Evolutionary conservation across 1,140 invertebrate species (phyloP).

Genomic region (Drosophila willistoni): DNA sequence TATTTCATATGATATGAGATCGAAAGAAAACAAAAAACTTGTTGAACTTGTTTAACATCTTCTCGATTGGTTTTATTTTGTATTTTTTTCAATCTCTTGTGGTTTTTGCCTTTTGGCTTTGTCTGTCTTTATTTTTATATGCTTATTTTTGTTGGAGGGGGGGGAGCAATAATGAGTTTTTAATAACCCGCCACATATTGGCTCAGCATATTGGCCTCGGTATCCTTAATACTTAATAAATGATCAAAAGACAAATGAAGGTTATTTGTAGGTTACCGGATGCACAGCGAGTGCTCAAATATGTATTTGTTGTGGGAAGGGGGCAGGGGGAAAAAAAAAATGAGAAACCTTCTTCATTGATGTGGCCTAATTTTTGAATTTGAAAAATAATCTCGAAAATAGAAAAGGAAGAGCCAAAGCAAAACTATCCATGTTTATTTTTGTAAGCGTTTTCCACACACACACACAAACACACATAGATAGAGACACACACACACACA

Average conservation of each 20-base stretch:
- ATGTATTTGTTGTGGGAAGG: neutral
- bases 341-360: slow-evolving; percentile 53
- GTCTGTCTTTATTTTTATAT: slow-evolving; percentile 53
- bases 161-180: slow-evolving; percentile 46
- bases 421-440: slow-evolving; percentile 74
- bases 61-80: slow-evolving; percentile 25
- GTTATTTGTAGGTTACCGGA: slow-evolving; percentile 73
- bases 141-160: slow-evolving; percentile 11
- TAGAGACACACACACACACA: slow-evolving; percentile 28
- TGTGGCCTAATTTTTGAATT: slow-evolving; percentile 61
- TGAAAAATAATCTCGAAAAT: slow-evolving; percentile 1
- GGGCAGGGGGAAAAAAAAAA: neutral
- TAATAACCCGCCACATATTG: slow-evolving; percentile 39
- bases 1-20: slow-evolving; percentile 32
- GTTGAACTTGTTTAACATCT: slow-evolving; percentile 67
- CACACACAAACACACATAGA: slow-evolving; percentile 35
- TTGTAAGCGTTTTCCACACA: slow-evolving; percentile 69
- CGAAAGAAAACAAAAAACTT: slow-evolving; percentile 45
- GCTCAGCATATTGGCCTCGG: slow-evolving; percentile 10
- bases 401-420: slow-evolving; percentile 1
- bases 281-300: slow-evolving; percentile 30
- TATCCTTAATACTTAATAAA: slow-evolving; percentile 44
- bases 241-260: slow-evolving; percentile 36
- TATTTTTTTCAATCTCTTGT: slow-evolving; percentile 4
- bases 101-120: slow-evolving; percentile 22